Evolutionary conservation across 2,888 invertebrate genomes (phyloP).

Genomic region (Noctua janthe): DNA sequence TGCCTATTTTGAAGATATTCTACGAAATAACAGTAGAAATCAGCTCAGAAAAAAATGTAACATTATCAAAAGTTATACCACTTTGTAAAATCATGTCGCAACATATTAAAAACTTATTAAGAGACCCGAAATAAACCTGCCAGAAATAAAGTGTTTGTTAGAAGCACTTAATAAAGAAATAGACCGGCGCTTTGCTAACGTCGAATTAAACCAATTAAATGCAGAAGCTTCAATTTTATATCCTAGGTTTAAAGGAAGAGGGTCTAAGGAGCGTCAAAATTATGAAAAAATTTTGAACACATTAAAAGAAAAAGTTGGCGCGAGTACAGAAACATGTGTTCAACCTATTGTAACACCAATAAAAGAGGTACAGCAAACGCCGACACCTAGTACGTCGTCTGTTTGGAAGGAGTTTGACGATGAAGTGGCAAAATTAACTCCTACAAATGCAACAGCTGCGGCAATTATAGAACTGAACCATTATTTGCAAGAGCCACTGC

Average conservation of each 20-base stretch:
- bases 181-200: conserved; percentile 6
- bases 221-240: conserved; percentile 28
- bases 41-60: conserved; percentile 10
- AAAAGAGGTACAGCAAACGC: conserved; percentile 6
- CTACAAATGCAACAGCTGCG: conserved; percentile 8
- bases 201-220: conserved; percentile 19
- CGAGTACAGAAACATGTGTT: conserved; percentile 3
- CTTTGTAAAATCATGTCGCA: conserved; percentile 6
- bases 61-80: too few species aligned
- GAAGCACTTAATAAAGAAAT: conserved; percentile 17
- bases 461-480: neutral
- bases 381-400: neutral
- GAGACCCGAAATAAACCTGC: neutral
- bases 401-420: conserved; percentile 10
- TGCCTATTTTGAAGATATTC: conserved; percentile 40
- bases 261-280: conserved; percentile 31
- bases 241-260: conserved; percentile 6
- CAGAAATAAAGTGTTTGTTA: conserved; percentile 16
- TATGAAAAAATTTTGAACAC: conserved; percentile 2
- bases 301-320: conserved; percentile 8
- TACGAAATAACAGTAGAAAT: conserved; percentile 42
- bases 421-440: conserved; percentile 3
- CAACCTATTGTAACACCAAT: neutral
- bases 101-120: neutral
- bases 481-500: neutral